Percentiles rank a stretch among this genome's conserved stretches.
phyloP scores from a whole-genome alignment of 2,797 vertebrate species.

The Neosalanx taihuensis region DNA sequence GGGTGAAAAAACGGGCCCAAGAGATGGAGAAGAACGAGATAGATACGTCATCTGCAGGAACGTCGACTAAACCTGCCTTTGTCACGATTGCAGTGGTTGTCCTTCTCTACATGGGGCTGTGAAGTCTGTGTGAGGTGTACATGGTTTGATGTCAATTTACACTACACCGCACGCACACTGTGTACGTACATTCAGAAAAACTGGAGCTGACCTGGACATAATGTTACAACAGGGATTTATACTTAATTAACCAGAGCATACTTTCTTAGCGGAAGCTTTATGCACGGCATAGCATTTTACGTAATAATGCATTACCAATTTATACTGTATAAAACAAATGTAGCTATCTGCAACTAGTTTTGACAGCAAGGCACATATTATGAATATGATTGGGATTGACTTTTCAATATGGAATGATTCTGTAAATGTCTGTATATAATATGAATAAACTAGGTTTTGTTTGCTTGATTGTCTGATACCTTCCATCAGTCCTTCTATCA shows the following conservation, averaged over 20 bases:
- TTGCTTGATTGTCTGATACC: background rate
- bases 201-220: background rate
- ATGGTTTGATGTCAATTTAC: too few species aligned
- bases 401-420: constrained; percentile 3
- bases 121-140: background rate
- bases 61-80: background rate
- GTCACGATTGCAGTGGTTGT: background rate
- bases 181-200: background rate
- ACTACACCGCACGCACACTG: background rate
- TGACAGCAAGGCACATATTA: background rate
- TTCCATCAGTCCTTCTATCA: too few species aligned
- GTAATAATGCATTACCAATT: background rate
- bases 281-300: background rate
- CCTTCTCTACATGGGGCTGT: background rate
- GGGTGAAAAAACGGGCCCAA: background rate
- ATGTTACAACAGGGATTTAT: constrained; percentile 4
- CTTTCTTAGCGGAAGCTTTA: background rate
- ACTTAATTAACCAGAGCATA: background rate
- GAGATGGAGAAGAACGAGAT: background rate
- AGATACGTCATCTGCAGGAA: background rate
- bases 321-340: too few species aligned
- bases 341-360: background rate
- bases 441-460: background rate
- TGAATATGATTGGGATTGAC: background rate
- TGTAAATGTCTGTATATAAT: constrained; percentile 11